These are phyloP conservation scores for Morelia viridis DNA, from an alignment of 2,797 vertebrate species.

Conservation along the genomic window DNA sequence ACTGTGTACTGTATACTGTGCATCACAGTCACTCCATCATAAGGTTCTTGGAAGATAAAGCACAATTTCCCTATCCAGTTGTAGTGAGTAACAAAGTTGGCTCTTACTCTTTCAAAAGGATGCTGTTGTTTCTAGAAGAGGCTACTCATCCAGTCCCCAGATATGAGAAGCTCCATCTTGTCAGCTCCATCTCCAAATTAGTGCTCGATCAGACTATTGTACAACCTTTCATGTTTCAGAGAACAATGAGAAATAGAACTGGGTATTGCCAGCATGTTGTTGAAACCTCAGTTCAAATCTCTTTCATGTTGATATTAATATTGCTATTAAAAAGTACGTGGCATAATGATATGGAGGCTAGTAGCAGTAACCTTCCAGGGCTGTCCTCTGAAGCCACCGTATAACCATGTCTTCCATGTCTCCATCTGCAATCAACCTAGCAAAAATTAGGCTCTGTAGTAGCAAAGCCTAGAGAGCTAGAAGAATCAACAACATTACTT, in stretches of 20 bases:
- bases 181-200: background rate
- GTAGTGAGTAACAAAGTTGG: background rate
- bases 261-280: background rate
- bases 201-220: background rate
- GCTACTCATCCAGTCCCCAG: background rate
- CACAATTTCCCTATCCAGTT: background rate
- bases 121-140: background rate
- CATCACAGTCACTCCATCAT: background rate
- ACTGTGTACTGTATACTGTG: background rate
- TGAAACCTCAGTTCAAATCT: background rate
- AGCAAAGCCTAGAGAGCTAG: background rate
- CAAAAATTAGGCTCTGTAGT: background rate
- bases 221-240: background rate
- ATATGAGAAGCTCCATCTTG: background rate
- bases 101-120: background rate
- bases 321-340: background rate
- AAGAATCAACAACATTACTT: background rate
- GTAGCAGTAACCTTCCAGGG: background rate
- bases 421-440: background rate
- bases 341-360: background rate
- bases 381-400: background rate
- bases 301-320: background rate
- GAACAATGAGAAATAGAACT: background rate
- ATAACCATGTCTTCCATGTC: background rate
- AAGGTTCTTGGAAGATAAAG: background rate